These are phyloP conservation scores for Callaeas wilsoni DNA, from an alignment of 2,113 vertebrate species.

Conservation along the genomic window DNA sequence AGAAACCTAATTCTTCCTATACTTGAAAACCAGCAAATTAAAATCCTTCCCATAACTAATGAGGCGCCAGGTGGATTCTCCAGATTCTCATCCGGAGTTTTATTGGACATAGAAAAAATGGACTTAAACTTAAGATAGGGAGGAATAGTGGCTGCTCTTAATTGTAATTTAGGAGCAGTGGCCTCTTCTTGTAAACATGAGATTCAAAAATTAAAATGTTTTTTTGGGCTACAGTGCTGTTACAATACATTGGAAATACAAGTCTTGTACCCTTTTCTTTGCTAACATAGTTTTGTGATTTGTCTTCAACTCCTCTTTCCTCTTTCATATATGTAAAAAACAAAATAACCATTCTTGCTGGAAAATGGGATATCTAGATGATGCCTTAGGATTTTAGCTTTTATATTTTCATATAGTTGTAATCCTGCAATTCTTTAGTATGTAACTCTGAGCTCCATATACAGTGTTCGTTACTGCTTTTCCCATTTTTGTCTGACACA, in stretches of 20 bases:
- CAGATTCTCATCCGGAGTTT: background rate
- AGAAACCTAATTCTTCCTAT: background rate
- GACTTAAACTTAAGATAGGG: background rate
- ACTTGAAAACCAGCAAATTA: background rate
- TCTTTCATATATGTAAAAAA: background rate
- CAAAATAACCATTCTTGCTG: fast-evolving
- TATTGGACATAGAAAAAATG: background rate
- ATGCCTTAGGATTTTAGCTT: no score
- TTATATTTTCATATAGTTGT: no score
- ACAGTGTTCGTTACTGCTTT: no score
- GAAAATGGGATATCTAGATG: background rate
- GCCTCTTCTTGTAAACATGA: background rate
- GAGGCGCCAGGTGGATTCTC: background rate
- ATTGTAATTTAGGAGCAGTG: background rate
- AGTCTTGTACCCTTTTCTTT: background rate
- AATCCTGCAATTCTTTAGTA: no score
- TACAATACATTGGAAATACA: background rate
- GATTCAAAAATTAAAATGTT: background rate
- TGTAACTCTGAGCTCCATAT: no score
- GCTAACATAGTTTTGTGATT: background rate
- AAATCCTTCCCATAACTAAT: background rate
- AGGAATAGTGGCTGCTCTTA: background rate
- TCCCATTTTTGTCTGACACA: no score
- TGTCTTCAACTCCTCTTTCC: background rate
- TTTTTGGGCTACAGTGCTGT: background rate